Conservation (phyloP, 1,140 invertebrate species). For the Arctopsyche grandis region DNA sequence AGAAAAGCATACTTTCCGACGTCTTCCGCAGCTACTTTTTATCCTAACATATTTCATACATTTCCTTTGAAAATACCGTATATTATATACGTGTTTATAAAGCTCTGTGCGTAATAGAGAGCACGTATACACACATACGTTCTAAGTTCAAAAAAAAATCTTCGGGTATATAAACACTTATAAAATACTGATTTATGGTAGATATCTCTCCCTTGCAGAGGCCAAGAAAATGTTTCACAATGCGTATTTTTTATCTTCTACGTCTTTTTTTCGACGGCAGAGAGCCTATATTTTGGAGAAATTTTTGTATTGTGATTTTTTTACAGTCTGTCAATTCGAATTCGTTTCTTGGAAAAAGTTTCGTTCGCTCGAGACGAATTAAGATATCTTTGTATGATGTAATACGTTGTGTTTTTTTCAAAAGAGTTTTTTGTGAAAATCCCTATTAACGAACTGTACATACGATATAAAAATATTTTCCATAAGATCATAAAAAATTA, state of each 20-base stretch:
- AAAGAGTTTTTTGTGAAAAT: too few relatives aligned
- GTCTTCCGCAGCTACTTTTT: conserved; percentile 8
- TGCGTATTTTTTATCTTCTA: neutral
- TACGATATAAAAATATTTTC: too few relatives aligned
- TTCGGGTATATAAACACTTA: neutral
- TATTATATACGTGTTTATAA: neutral
- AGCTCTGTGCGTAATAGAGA: neutral
- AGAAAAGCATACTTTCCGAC: conserved; percentile 14
- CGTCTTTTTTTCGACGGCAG: neutral
- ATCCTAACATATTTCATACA: neutral
- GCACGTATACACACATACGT: neutral
- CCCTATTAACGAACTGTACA: too few relatives aligned
- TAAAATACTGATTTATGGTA: conserved; percentile 23
- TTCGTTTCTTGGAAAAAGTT: neutral
- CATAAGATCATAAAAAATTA: too few relatives aligned
- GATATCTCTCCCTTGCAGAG: conserved; percentile 15
- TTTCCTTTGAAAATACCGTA: neutral
- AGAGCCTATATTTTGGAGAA: neutral
- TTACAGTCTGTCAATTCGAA: conserved; percentile 13
- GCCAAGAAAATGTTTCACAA: neutral
- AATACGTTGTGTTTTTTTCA: too few relatives aligned
- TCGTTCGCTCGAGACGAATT: neutral
- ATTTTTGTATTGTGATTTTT: neutral
- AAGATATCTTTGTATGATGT: neutral
- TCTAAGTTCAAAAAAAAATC: neutral